Evolutionary conservation across 2,113 vertebrate genomes (phyloP), one percentile per base, ranked within the genome.

Genomic region (Lucifuga dentata): DNA sequence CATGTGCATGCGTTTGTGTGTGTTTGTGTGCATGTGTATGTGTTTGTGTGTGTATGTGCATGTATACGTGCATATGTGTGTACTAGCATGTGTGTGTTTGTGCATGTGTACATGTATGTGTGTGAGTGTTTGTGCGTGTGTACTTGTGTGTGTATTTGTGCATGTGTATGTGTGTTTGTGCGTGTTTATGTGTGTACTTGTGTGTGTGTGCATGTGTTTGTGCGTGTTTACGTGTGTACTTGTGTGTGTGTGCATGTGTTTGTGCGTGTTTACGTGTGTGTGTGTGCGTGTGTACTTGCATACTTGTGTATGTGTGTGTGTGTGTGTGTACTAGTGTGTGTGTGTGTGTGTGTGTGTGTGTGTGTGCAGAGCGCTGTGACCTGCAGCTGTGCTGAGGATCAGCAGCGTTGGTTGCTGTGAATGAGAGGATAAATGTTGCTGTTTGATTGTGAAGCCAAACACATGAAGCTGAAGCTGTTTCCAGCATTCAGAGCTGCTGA

Each of bases 331-430:
- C n/a, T n/a, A n/a, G n/a, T n/a, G n/a, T n/a, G n/a, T n/a, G n/a
- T n/a, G n/a, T n/a, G n/a, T n/a, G n/a, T n/a, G 26, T 69, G 58
- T 62, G 20, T 36, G 58, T 20, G 48, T 35, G 10, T 19, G 57
- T 21, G 33, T 17, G 19, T n/a, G 48, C 8, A 52, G 43, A 20
- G 10, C 61, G 65, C 52, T 62, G 33, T 64, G 71, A 81, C 77
- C 70, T 87, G 38, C 88, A 86, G 78, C 82, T 86, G 80, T 44
- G 80, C 71, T 86, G 61, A 57, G 75, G 69, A 78, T 86, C 78
- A 82, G 61, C 50, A 66, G 61, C 9, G 73, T 79, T 52, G 61
- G 77, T 76, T 77, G 41, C 57, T 59, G 63, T 59, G 70, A 78
- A 73, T 60, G 66, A 78, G 68, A 71, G 64, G 59, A 83, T 78